Evolutionary conservation across 2,797 vertebrate genomes (phyloP).

Genomic region (Sciaenops ocellatus): DNA sequence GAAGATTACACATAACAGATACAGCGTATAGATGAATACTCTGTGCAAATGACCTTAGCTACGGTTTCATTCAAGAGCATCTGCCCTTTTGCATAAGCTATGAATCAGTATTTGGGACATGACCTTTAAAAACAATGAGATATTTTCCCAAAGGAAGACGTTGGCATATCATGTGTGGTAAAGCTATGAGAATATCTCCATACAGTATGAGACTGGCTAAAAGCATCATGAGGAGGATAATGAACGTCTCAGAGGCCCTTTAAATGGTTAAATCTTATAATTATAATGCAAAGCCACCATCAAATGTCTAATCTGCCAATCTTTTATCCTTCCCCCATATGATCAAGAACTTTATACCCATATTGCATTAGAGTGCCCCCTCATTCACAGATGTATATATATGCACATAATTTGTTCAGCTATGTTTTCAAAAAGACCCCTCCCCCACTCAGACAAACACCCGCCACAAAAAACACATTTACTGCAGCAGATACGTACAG

Average conservation of each 20-base stretch:
- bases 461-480: slow-evolving; percentile 7
- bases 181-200: slow-evolving; percentile 63
- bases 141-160: slow-evolving; percentile 77
- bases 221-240: slow-evolving; percentile 47
- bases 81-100: slow-evolving; percentile 72
- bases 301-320: slow-evolving; percentile 18
- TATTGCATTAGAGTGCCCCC: not conserved
- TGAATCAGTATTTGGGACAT: slow-evolving; percentile 69
- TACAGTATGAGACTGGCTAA: slow-evolving; percentile 48
- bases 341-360: slow-evolving; percentile 5
- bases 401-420: slow-evolving; percentile 46
- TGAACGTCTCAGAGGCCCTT: slow-evolving; percentile 43
- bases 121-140: slow-evolving; percentile 80
- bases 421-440: not conserved
- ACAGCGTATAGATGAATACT: slow-evolving; percentile 42
- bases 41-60: slow-evolving; percentile 65
- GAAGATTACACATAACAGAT: slow-evolving; percentile 51
- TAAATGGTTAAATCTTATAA: slow-evolving; percentile 52
- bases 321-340: slow-evolving; percentile 20
- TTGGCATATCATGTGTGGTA: slow-evolving; percentile 61
- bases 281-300: slow-evolving; percentile 54
- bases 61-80: slow-evolving; percentile 63
- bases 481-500: slow-evolving; percentile 7
- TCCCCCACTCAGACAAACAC: slow-evolving; percentile 11
- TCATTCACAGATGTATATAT: slow-evolving; percentile 15